Evolutionary conservation across 2,797 vertebrate species (phyloP).

Genomic region (Emydoidea blandingii): DNA sequence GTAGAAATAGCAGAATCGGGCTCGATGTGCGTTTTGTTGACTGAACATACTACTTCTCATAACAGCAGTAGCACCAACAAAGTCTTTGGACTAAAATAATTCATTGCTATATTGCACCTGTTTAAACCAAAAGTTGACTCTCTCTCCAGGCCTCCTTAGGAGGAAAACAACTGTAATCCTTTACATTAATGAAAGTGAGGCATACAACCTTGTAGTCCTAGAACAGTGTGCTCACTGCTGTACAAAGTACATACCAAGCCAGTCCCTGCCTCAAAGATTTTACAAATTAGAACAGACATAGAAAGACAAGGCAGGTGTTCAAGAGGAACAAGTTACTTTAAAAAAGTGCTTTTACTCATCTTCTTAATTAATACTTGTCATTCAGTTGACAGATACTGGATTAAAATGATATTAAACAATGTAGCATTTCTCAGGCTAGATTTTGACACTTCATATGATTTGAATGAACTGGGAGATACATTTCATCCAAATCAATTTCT

Average conservation of each 20-base stretch:
- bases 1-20: neutral
- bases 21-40: too few species aligned
- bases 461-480: neutral
- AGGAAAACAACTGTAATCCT: neutral
- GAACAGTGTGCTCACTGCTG: neutral
- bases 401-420: neutral
- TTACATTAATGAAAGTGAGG: neutral
- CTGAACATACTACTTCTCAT: neutral
- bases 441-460: neutral
- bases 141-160: neutral
- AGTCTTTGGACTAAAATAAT: neutral
- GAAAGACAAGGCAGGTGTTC: neutral
- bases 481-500: neutral
- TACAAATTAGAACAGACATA: neutral
- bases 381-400: neutral
- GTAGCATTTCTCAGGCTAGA: neutral
- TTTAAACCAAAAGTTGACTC: neutral
- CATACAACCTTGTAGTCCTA: accelerated
- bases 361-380: neutral
- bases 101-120: neutral
- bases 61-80: neutral
- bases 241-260: neutral
- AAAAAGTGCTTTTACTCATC: neutral
- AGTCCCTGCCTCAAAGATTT: neutral
- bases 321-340: neutral